Evolutionary conservation across 2,113 vertebrate genomes (phyloP).

Genomic region (Phoxinus phoxinus): DNA sequence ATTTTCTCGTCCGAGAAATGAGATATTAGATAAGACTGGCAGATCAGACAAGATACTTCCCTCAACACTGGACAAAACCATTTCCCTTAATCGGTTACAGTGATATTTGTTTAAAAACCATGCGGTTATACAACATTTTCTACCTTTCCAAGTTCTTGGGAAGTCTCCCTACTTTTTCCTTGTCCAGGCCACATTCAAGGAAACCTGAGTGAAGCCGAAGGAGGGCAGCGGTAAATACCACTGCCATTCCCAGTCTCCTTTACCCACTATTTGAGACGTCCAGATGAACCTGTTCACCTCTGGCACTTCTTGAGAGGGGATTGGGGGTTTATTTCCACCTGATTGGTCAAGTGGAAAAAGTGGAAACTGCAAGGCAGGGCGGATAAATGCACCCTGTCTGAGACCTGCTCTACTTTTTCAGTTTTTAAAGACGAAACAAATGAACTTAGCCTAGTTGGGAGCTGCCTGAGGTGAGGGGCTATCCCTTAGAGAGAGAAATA

Average conservation of each 20-base stretch:
- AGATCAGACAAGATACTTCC: background rate
- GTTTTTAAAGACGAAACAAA: conserved; percentile 7
- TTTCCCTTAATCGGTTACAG: background rate
- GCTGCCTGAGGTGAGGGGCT: background rate
- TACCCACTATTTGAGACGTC: conserved; percentile 3
- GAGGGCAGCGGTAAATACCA: background rate
- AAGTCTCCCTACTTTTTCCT: conserved; percentile 12
- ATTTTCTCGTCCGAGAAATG: background rate
- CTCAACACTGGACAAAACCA: background rate
- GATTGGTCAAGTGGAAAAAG: conserved; percentile 16
- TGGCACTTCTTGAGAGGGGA: background rate
- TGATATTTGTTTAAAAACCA: background rate
- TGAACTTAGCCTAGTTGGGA: background rate
- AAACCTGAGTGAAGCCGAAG: conserved; percentile 7
- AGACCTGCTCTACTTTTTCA: conserved; percentile 31
- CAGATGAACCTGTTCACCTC: conserved; percentile 51
- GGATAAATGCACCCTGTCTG: conserved; percentile 1
- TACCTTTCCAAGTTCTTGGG: conserved; percentile 14
- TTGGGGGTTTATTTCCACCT: background rate
- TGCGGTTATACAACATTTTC: background rate
- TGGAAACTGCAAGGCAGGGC: background rate
- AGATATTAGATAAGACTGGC: background rate
- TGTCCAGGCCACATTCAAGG: background rate
- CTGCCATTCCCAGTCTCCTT: conserved; percentile 6
- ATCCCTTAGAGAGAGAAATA: conserved; percentile 29